phyloP scores from a whole-genome alignment of 2,797 vertebrate species.

The Bradypodion ventrale region DNA sequence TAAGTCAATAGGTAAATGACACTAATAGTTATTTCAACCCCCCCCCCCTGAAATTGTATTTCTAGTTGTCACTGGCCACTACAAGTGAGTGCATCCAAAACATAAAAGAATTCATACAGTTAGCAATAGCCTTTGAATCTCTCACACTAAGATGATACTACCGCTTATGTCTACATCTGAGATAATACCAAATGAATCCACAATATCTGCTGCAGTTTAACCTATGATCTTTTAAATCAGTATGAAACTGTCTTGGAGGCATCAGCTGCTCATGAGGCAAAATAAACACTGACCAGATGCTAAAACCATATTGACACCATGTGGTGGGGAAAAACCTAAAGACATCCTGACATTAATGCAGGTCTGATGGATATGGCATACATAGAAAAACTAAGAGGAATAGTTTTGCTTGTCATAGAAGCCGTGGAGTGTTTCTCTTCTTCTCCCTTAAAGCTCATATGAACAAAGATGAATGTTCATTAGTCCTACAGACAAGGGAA shows the following conservation, averaged over 20 bases:
- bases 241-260: slow-evolving; percentile 26
- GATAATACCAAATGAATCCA: slow-evolving; percentile 24
- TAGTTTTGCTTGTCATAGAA: too few species aligned
- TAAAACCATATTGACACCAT: background rate
- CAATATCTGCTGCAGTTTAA: slow-evolving; percentile 39
- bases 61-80: background rate
- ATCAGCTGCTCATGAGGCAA: slow-evolving; percentile 27
- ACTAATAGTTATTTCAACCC: background rate
- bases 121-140: slow-evolving; percentile 15
- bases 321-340: slow-evolving; percentile 18
- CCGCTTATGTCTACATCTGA: slow-evolving; percentile 31
- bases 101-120: slow-evolving; percentile 10
- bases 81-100: background rate
- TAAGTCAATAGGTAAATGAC: background rate
- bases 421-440: too few species aligned
- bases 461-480: too few species aligned
- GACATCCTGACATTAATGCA: background rate
- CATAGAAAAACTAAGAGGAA: too few species aligned
- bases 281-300: slow-evolving; percentile 38
- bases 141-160: background rate
- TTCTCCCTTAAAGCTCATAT: too few species aligned
- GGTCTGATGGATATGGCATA: background rate
- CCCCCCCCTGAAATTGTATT: background rate
- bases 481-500: too few species aligned
- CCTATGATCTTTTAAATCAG: background rate